These are phyloP conservation scores for Cosmopolites sordidus DNA, from an alignment of 2,888 invertebrate species.

Conservation along the genomic window DNA sequence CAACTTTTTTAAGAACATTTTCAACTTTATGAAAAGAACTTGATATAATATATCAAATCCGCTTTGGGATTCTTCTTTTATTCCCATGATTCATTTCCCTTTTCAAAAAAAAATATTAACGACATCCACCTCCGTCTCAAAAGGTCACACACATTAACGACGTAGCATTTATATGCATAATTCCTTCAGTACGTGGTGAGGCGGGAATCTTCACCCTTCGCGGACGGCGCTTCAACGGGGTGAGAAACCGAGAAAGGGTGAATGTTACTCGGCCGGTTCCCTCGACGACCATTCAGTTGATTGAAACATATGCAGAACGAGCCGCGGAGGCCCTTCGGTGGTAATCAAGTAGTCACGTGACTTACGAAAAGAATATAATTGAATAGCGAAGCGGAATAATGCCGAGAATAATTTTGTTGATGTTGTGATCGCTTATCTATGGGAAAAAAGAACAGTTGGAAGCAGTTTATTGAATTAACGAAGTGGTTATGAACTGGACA, in stretches of 20 bases:
- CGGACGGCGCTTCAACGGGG: not conserved
- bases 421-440: not conserved
- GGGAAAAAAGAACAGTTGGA: not conserved
- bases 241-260: slow-evolving; percentile 2
- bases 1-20: too few species aligned
- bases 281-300: not conserved
- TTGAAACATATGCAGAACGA: slow-evolving; percentile 2
- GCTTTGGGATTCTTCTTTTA: too few species aligned
- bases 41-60: too few species aligned
- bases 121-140: too few species aligned
- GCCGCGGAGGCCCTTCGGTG: not conserved
- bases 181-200: not conserved
- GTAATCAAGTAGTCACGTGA: slow-evolving; percentile 23
- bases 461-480: too few species aligned
- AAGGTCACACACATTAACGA: not conserved
- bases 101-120: too few species aligned
- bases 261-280: not conserved
- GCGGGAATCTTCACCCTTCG: not conserved
- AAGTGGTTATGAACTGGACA: too few species aligned
- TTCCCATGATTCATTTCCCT: too few species aligned
- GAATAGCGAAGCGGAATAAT: slow-evolving; percentile 16
- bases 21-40: too few species aligned
- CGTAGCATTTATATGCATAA: not conserved
- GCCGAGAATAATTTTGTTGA: too few species aligned
- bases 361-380: slow-evolving; percentile 12